Percentiles rank a stretch among this genome's conserved stretches.
phyloP scores from a whole-genome alignment of 2,888 invertebrate genomes.

The Ophion obscuratus region DNA sequence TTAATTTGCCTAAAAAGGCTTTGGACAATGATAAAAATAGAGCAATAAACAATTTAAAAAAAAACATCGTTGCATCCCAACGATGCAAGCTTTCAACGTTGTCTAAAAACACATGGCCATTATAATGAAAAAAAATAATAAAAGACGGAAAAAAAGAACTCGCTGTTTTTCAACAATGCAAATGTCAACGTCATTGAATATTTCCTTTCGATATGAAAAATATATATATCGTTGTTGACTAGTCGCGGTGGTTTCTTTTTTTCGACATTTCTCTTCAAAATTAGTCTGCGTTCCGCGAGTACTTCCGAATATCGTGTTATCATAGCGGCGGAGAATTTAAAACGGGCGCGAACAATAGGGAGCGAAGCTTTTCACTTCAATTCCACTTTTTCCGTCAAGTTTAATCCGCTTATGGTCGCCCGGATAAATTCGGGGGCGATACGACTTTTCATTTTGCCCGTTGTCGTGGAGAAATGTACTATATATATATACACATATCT shows the following conservation, averaged over 20 bases:
- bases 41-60: too few species aligned
- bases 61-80: too few species aligned
- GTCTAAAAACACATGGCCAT: too few species aligned
- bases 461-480: conserved; percentile 5
- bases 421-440: conserved; percentile 24
- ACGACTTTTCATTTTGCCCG: conserved; percentile 30
- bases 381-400: conserved; percentile 31
- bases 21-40: too few species aligned
- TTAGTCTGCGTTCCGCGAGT: not conserved
- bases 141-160: too few species aligned
- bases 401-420: conserved; percentile 47
- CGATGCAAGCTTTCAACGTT: too few species aligned
- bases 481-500: not conserved
- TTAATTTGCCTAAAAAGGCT: too few species aligned
- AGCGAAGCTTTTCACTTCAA: conserved; percentile 22
- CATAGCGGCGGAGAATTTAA: not conserved
- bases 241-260: not conserved
- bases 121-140: too few species aligned
- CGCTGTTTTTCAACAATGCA: too few species aligned
- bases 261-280: conserved; percentile 1
- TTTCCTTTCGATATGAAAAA: not conserved
- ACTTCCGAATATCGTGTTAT: conserved; percentile 7
- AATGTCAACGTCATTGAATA: too few species aligned
- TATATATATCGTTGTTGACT: not conserved
- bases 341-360: conserved; percentile 5